phyloP scores from a whole-genome alignment of 2,888 invertebrate species.

The Catocala fraxini region DNA sequence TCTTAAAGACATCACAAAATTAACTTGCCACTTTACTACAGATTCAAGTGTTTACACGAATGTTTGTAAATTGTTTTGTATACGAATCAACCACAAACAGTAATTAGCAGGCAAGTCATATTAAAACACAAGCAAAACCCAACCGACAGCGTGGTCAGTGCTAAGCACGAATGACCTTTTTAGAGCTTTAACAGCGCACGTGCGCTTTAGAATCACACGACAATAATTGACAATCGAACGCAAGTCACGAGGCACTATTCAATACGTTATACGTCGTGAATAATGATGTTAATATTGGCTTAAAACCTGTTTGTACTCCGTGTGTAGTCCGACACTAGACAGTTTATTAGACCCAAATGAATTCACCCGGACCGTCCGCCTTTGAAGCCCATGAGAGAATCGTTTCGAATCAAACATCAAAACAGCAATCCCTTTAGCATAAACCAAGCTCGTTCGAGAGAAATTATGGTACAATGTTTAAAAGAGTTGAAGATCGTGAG shows the following conservation, averaged over 20 bases:
- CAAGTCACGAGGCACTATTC: slow-evolving; percentile 76
- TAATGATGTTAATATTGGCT: slow-evolving; percentile 70
- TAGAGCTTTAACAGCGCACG: slow-evolving; percentile 72
- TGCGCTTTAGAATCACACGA: slow-evolving; percentile 75
- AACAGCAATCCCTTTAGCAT: slow-evolving; percentile 3
- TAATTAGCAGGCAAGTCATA: slow-evolving; percentile 55
- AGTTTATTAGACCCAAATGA: slow-evolving; percentile 20
- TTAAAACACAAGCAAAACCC: slow-evolving; percentile 39
- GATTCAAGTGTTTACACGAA: slow-evolving; percentile 42
- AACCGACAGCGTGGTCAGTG: slow-evolving; percentile 57
- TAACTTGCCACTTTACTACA: slow-evolving; percentile 54
- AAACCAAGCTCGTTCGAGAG: slow-evolving; percentile 22
- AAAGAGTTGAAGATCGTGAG: slow-evolving; percentile 29
- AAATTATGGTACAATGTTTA: slow-evolving; percentile 22
- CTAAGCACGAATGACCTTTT: slow-evolving; percentile 77
- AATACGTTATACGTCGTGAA: slow-evolving; percentile 72
- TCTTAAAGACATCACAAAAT: slow-evolving; percentile 53
- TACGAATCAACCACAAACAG: slow-evolving; percentile 13
- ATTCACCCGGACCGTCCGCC: slow-evolving; percentile 1
- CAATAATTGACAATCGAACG: slow-evolving; percentile 78
- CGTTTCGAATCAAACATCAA: slow-evolving; percentile 5
- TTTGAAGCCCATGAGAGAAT: not conserved
- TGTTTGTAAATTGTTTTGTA: not conserved
- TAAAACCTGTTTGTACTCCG: slow-evolving; percentile 24
- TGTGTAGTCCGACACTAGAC: slow-evolving; percentile 7